These are phyloP conservation scores for Rhagophthalmus giganteus DNA, from an alignment of 2,888 invertebrate species.

Conservation along the genomic window DNA sequence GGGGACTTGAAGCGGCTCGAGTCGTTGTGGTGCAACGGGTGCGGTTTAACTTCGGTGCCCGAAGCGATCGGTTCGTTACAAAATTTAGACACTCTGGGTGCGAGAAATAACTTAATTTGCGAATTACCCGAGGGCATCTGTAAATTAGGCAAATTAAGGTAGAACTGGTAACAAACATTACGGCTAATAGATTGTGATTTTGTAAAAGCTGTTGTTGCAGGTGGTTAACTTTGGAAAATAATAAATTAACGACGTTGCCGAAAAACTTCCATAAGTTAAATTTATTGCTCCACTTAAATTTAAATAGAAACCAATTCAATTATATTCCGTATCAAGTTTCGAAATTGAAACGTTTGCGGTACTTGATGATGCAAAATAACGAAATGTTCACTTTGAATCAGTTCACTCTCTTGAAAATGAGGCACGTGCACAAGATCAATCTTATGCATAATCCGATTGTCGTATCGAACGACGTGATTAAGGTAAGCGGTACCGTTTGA, in stretches of 20 bases:
- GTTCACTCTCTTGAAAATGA: conserved; percentile 40
- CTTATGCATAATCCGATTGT: conserved; percentile 47
- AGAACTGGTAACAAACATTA: no score
- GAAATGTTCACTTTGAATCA: conserved; percentile 44
- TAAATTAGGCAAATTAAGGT: conserved; percentile 61
- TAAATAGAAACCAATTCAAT: conserved; percentile 61
- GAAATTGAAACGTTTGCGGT: conserved; percentile 45
- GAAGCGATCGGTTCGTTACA: conserved; percentile 64
- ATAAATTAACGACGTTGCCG: conserved; percentile 61
- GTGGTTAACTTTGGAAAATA: conserved; percentile 70
- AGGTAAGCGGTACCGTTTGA: conserved; percentile 33
- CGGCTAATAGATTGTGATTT: no score
- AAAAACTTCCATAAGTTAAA: conserved; percentile 58
- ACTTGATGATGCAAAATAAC: conserved; percentile 47
- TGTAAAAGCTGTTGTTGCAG: no score
- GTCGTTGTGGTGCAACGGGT: conserved; percentile 69
- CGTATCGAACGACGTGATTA: conserved; percentile 32
- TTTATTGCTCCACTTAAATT: conserved; percentile 65
- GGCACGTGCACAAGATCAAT: conserved; percentile 46
- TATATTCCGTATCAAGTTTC: conserved; percentile 57
- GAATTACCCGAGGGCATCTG: conserved; percentile 63
- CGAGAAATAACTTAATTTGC: conserved; percentile 64
- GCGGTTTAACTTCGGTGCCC: conserved; percentile 61
- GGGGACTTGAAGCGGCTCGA: conserved; percentile 64
- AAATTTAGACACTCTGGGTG: conserved; percentile 67